Percentiles rank a stretch among this genome's conserved stretches.
Conservation (phyloP, 2,113 vertebrate genomes). For the Capreolus pygargus region DNA sequence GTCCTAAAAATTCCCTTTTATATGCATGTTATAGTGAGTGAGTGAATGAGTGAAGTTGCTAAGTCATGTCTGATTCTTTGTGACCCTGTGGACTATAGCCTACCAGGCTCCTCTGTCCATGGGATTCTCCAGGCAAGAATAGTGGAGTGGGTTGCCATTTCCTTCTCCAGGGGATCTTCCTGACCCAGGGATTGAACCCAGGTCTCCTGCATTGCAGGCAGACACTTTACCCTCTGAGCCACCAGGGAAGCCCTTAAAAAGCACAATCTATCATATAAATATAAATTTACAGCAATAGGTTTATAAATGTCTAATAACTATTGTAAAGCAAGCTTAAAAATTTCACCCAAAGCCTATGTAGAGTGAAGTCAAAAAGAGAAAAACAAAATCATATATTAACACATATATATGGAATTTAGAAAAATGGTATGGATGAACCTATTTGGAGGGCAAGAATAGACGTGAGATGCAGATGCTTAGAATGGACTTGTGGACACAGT, state of each 20-base stretch:
- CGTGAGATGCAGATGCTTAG: background rate
- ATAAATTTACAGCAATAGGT: background rate
- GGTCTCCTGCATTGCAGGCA: background rate
- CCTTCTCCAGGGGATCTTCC: background rate
- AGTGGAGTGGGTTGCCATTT: background rate
- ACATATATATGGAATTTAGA: background rate
- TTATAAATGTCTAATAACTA: background rate
- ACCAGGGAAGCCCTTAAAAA: background rate
- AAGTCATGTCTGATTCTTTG: background rate
- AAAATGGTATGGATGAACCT: background rate
- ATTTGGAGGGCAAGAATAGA: background rate
- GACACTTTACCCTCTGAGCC: background rate
- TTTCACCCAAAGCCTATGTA: background rate
- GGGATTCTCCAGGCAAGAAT: background rate
- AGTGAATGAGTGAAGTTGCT: background rate
- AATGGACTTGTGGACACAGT: background rate
- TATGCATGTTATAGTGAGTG: background rate
- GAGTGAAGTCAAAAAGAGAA: background rate
- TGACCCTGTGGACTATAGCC: background rate
- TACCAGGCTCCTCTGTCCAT: background rate
- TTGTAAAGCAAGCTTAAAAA: background rate
- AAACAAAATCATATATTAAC: background rate
- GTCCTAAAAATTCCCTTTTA: background rate
- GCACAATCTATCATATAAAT: background rate
- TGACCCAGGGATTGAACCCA: accelerated